Conservation (phyloP, 2,113 vertebrate genomes). For the Sapajus apella region DNA sequence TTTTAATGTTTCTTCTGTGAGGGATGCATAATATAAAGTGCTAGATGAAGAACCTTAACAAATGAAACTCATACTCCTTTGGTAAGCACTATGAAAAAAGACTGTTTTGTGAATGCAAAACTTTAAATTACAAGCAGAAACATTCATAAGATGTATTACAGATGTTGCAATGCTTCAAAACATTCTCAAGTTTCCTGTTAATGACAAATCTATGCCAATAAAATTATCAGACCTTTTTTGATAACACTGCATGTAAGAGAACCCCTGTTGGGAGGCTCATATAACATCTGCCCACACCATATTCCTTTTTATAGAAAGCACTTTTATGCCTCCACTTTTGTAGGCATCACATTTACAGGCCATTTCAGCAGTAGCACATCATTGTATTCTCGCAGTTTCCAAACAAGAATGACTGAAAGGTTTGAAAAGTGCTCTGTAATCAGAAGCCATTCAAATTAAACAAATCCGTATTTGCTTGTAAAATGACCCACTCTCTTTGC, state of each 20-base stretch:
- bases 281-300: not conserved
- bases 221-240: not conserved
- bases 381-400: not conserved
- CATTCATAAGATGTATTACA: not conserved
- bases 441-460: constrained; percentile 71
- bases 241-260: not conserved
- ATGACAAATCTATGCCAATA: constrained; percentile 6
- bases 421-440: constrained; percentile 48
- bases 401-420: constrained; percentile 48
- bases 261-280: not conserved
- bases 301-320: not conserved
- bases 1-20: not conserved
- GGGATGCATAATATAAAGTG: not conserved
- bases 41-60: not conserved
- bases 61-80: not conserved
- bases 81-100: not conserved
- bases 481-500: constrained; percentile 34
- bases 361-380: not conserved
- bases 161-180: constrained; percentile 9
- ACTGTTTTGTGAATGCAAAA: not conserved
- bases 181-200: not conserved
- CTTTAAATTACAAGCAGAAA: not conserved
- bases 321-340: not conserved
- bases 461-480: constrained; percentile 49
- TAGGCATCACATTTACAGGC: not conserved